phyloP scores from a whole-genome alignment of 1,140 invertebrate genomes.

The Drosophila albomicans region DNA sequence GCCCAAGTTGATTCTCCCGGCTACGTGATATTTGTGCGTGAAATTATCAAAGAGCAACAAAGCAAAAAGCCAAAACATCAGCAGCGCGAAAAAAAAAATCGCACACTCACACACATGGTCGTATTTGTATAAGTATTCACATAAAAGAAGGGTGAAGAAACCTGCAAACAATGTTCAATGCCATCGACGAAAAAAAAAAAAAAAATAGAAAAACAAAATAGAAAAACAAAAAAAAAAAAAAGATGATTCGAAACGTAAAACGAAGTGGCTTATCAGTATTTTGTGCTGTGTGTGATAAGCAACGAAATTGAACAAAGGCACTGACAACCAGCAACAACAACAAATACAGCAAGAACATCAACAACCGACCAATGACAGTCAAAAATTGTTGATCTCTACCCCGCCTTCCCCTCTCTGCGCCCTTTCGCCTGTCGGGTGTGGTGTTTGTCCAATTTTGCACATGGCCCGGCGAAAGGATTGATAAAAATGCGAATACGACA shows the following conservation, averaged over 20 bases:
- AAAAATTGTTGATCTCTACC: conserved; percentile 24
- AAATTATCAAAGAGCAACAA: conserved; percentile 70
- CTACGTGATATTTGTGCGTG: conserved; percentile 79
- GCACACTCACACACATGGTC: conserved; percentile 7
- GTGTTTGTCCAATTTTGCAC: conserved; percentile 55
- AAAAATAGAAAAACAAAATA: conserved; percentile 59
- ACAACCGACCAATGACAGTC: conserved; percentile 15
- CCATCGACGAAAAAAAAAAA: conserved; percentile 64
- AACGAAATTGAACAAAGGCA: conserved; percentile 73
- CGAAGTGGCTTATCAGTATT: conserved; percentile 70
- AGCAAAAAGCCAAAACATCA: conserved; percentile 30
- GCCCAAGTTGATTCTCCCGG: conserved; percentile 59
- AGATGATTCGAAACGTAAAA: conserved; percentile 49
- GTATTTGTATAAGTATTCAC: conserved; percentile 22
- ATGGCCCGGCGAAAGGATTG: conserved; percentile 70
- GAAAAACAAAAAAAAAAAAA: conserved; percentile 47
- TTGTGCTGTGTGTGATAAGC: conserved; percentile 70
- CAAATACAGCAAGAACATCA: background rate
- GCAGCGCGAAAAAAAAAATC: conserved; percentile 19
- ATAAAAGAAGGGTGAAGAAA: conserved; percentile 77
- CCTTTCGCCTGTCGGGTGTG: background rate
- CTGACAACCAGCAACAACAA: conserved; percentile 21
- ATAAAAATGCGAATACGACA: conserved; percentile 35
- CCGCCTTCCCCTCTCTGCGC: background rate
- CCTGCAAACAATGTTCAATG: conserved; percentile 78